A percentile compares a stretch with the other conserved stretches of the same genome.
Evolutionary conservation across 2,888 invertebrate species (phyloP).

Genomic region (Tipula confusa): DNA sequence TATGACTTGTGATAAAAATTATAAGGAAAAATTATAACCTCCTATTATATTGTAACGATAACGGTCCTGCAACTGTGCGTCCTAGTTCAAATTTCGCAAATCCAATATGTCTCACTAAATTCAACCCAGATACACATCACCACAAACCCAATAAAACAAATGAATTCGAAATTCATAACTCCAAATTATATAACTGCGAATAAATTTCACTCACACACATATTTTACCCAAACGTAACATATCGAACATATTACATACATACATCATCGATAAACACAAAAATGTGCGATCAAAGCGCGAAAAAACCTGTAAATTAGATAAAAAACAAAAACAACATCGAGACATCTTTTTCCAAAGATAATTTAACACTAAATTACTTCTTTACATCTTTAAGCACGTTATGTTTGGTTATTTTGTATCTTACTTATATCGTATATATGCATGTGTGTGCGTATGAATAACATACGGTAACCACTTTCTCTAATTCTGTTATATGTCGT

Average conservation of each 20-base stretch:
- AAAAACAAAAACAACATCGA: background rate
- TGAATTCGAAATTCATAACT: background rate
- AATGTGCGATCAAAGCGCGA: background rate
- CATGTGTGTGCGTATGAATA: background rate
- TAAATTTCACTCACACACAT: background rate
- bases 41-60: no score
- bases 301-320: background rate
- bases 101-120: no score
- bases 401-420: background rate
- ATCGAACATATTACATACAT: background rate
- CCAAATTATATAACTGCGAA: background rate
- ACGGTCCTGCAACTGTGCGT: no score
- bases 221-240: background rate
- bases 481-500: conserved; percentile 8
- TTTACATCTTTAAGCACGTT: conserved; percentile 13
- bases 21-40: no score
- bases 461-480: background rate
- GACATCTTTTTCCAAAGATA: background rate
- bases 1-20: no score
- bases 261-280: background rate
- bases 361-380: background rate
- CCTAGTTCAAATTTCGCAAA: no score
- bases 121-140: no score
- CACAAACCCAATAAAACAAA: background rate
- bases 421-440: background rate